Percentiles rank a stretch among this genome's conserved stretches.
phyloP scores from a whole-genome alignment of 2,888 invertebrate genomes.

The Tenthredo distinguenda region DNA sequence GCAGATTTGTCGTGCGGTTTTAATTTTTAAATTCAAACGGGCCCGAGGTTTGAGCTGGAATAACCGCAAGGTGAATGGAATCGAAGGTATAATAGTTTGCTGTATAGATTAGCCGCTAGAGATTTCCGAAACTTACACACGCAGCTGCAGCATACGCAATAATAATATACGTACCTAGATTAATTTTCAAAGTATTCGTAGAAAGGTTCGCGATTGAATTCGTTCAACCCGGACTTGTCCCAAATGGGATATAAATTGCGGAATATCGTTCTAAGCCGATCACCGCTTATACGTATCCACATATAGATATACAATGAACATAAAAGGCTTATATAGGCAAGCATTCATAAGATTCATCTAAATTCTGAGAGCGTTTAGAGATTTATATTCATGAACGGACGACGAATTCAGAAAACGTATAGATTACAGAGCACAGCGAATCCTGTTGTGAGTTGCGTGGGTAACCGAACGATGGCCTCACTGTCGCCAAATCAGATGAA shows the following conservation, averaged over 20 bases:
- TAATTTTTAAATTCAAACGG: background rate
- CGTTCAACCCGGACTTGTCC: constrained; percentile 49
- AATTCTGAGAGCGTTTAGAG: constrained; percentile 5
- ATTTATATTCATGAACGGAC: constrained; percentile 18
- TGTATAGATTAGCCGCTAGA: constrained; percentile 9
- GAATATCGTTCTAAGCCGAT: constrained; percentile 28
- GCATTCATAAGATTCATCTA: constrained; percentile 21
- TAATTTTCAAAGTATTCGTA: background rate
- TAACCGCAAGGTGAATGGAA: constrained; percentile 26
- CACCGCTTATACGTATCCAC: background rate
- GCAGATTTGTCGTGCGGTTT: constrained; percentile 16
- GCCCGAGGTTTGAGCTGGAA: background rate
- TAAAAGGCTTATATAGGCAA: background rate
- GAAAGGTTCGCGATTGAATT: constrained; percentile 36
- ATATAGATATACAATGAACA: background rate
- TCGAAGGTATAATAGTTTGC: constrained; percentile 12
- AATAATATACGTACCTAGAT: background rate
- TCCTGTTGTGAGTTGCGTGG: constrained; percentile 7
- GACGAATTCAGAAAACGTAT: background rate
- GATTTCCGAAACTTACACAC: constrained; percentile 27
- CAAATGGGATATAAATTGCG: constrained; percentile 49
- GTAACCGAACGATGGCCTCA: background rate
- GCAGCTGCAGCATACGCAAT: constrained; percentile 1
- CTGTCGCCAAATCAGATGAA: background rate
- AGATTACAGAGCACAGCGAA: background rate